Evolutionary conservation across 1,140 invertebrate genomes (phyloP).

Genomic region (Hyposmocoma kahamanoa): DNA sequence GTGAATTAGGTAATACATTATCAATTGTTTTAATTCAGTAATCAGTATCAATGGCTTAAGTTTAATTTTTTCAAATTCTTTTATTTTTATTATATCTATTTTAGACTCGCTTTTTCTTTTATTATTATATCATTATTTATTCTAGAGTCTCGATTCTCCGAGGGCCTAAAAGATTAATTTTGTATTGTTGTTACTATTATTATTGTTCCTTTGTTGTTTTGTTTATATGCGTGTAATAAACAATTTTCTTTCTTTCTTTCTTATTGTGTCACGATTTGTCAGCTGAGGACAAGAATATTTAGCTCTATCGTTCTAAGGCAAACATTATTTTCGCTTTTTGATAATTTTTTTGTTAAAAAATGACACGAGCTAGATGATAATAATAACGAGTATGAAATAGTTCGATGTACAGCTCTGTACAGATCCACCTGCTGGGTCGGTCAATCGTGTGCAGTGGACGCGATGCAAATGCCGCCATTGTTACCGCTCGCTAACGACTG

Average conservation of each 20-base stretch:
- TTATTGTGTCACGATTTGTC: background rate
- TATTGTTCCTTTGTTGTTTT: too few relatives aligned
- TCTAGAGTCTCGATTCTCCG: too few relatives aligned
- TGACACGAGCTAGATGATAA: background rate
- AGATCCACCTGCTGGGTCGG: background rate
- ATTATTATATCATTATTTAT: too few relatives aligned
- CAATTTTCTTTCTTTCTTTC: background rate
- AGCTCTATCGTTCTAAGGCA: background rate
- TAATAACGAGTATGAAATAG: background rate
- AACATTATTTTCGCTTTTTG: background rate
- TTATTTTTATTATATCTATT: too few relatives aligned
- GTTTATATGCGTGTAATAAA: background rate
- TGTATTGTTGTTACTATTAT: too few relatives aligned
- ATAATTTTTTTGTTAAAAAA: background rate
- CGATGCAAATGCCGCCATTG: slow-evolving; percentile 26
- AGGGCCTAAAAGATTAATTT: too few relatives aligned
- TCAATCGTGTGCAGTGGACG: background rate
- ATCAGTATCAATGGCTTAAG: too few relatives aligned
- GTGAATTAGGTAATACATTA: too few relatives aligned
- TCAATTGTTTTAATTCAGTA: too few relatives aligned
- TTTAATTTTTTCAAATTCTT: too few relatives aligned
- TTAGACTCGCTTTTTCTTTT: too few relatives aligned
- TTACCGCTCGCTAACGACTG: slow-evolving; percentile 18
- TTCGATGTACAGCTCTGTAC: background rate
- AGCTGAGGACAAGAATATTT: background rate